Evolutionary conservation across 2,113 vertebrate genomes (phyloP).

Genomic region (Neotoma lepida): DNA sequence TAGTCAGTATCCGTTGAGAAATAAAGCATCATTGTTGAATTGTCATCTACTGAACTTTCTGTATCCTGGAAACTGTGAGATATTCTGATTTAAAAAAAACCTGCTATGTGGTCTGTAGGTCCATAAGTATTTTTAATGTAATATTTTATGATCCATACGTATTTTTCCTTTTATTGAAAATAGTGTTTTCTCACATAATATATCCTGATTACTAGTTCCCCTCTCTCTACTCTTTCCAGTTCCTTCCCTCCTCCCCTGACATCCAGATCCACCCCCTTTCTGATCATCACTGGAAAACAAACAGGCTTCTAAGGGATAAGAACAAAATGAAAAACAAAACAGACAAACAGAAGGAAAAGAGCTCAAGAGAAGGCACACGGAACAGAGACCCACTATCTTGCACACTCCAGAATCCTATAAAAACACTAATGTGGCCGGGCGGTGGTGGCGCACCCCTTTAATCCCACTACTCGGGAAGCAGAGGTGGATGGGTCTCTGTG

Average conservation of each 20-base stretch:
- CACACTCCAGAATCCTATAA: background rate
- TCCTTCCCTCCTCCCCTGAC: background rate
- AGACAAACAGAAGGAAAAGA: background rate
- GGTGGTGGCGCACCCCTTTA: no score
- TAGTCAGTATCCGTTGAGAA: background rate
- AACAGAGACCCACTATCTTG: background rate
- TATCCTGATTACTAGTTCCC: background rate
- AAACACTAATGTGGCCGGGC: background rate
- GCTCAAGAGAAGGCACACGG: no score
- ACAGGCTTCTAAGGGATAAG: background rate
- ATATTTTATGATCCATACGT: background rate
- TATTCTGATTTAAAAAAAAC: background rate
- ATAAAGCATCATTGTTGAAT: background rate
- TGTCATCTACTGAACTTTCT: background rate
- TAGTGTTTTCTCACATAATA: background rate
- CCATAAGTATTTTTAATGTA: background rate
- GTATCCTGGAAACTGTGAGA: background rate
- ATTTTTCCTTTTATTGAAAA: background rate
- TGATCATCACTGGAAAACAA: background rate
- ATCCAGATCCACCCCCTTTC: background rate
- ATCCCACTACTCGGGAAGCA: no score
- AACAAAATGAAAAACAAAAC: background rate
- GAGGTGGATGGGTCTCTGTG: no score
- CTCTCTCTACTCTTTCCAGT: background rate
- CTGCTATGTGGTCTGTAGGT: fast-evolving